phyloP scores from a whole-genome alignment of 2,113 vertebrate genomes.

The Coregonus clupeaformis region DNA sequence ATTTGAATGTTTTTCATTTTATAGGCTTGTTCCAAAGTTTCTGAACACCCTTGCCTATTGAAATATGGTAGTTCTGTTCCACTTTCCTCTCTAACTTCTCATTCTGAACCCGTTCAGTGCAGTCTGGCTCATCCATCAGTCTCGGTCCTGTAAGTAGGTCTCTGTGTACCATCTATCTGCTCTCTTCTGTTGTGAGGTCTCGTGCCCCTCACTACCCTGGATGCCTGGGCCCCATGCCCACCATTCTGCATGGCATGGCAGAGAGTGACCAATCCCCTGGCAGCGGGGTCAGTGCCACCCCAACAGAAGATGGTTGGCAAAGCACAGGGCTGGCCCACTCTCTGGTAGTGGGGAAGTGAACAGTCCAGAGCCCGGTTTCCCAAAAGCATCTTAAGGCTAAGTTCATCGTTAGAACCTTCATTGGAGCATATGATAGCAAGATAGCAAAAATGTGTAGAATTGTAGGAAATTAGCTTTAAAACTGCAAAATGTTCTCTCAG shows the following conservation, averaged over 20 bases:
- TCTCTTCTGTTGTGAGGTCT: constrained; percentile 25
- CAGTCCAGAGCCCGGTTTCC: neutral
- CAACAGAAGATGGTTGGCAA: constrained; percentile 46
- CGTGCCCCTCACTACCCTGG: constrained; percentile 43
- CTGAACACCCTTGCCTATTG: no score
- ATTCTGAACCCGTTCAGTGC: neutral
- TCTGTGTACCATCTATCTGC: constrained; percentile 37
- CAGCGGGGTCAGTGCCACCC: constrained; percentile 49
- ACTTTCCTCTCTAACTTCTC: neutral
- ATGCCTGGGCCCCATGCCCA: constrained; percentile 57
- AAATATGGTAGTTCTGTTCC: neutral
- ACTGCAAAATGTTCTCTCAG: no score
- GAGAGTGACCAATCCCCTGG: constrained; percentile 24
- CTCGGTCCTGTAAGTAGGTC: constrained; percentile 45
- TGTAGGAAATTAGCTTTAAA: no score
- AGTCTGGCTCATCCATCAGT: neutral
- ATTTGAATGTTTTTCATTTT: no score
- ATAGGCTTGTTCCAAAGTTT: no score
- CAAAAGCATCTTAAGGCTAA: no score
- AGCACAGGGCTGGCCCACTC: constrained; percentile 39
- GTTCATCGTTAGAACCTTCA: no score
- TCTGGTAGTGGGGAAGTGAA: constrained; percentile 28
- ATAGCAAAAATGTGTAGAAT: no score
- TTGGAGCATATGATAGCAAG: no score
- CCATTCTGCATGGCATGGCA: constrained; percentile 42